Base-by-base conservation (phyloP, 2,888 invertebrate genomes). In the Trissoscelio sp. region DNA sequence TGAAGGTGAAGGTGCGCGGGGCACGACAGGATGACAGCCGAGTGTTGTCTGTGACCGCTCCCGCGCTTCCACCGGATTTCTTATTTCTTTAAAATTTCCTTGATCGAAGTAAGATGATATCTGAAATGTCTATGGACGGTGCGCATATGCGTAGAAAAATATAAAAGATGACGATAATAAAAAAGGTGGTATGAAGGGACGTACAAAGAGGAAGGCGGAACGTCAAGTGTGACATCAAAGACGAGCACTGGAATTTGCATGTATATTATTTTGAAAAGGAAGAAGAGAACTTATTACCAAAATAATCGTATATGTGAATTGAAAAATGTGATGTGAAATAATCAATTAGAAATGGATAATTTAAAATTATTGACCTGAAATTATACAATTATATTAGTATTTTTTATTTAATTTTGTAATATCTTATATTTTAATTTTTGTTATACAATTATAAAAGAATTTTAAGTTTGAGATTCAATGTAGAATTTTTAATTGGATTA, bases 31-130 rank as follows among this genome's bases (percentile, higher is more conserved):
- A 39, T 64, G 66, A 66, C 51, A 39, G 9, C 11, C 22, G 2
- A 39, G n/a, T 11, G 28, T 37, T 57, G 57, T 20, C 20, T 34
- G 20, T 12, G 37, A 57, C 57, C 24, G 39, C 42, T 42, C 24
- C 24, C 44, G 18, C 11, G 3, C 46, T 48, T 34, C 5, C 34
- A 0, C 16, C 18, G 37, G 42, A 62, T 42, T 39, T 53, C 31
- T 53, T 53, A 44, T 55, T 53, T 53, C 62, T 44, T 22, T 16
- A 64, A 62, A 58, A 75, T 75, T 66, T 60, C 39, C 75, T 58
- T 75, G 75, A 75, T 75, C 75, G 75, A 75, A 67, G 42, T 58
- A 66, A 75, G 58, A 75, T 75, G 73, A 55, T 55, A 67, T 48
- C 51, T 51, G 66, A 39, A 20, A 39, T 67, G 37, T 67, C 58